Conservation (phyloP, 2,888 invertebrate species). For the Drosophila meridiana region DNA sequence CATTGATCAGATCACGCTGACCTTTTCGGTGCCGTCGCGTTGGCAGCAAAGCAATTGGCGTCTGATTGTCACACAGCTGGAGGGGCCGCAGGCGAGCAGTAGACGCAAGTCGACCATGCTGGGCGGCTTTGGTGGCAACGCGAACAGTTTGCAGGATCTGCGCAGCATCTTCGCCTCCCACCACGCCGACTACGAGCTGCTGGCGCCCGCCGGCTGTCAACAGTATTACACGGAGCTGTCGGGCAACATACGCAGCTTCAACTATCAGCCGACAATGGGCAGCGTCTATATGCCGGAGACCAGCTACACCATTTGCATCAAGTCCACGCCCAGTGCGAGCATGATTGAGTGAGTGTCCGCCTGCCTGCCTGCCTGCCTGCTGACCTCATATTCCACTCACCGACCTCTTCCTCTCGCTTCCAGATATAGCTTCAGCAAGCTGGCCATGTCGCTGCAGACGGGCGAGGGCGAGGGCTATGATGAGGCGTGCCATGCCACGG, state of each 20-base stretch:
- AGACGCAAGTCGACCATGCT: conserved; percentile 42
- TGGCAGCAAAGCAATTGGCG: conserved; percentile 85
- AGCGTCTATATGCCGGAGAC: conserved; percentile 86
- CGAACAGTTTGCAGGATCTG: conserved; percentile 76
- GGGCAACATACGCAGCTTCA: conserved; percentile 87
- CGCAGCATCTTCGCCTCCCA: conserved; percentile 75
- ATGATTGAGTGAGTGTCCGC: conserved; percentile 77
- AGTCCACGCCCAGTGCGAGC: conserved; percentile 73
- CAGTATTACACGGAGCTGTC: conserved; percentile 88
- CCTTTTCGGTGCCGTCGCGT: conserved; percentile 85
- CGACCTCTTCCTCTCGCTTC: background rate
- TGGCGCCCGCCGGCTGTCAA: conserved; percentile 88
- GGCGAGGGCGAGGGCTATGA: conserved; percentile 81
- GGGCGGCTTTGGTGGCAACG: conserved; percentile 42
- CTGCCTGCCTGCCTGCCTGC: background rate
- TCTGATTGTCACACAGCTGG: conserved; percentile 88
- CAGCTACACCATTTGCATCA: conserved; percentile 89
- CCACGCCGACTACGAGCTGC: conserved; percentile 77
- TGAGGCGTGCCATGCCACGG: conserved; percentile 86
- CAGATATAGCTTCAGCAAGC: conserved; percentile 73
- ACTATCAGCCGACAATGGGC: conserved; percentile 86
- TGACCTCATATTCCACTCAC: background rate
- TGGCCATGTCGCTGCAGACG: conserved; percentile 71
- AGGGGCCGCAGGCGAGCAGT: conserved; percentile 84
- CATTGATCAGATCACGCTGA: conserved; percentile 84